Evolutionary conservation across 2,113 vertebrate species (phyloP), one percentile per base, ranked within the genome.

Genomic region (Pomatostomus ruficeps): DNA sequence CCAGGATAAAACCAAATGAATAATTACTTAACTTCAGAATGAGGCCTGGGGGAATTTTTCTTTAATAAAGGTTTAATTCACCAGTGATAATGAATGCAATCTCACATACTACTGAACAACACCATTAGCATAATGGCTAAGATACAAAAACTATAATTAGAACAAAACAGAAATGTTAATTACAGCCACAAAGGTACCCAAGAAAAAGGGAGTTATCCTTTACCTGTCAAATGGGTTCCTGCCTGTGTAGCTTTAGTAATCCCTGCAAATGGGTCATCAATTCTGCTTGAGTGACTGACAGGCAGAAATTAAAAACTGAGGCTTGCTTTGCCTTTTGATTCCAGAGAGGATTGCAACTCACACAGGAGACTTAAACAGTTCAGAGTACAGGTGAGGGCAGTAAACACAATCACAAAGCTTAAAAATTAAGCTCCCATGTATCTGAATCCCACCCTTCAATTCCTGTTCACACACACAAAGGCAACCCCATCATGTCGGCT

Each of bases 21-120:
- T 98, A 98, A 98, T 98, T 98, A 98, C 97, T 98, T 98, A 98
- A 98, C 97, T 98, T 96, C 96, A 98, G 97, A 98, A 98, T 98
- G 98, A 98, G 98, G 97, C 98, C 98, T 97, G 95, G 55, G 98
- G 98, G 98, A 98, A 97, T 98, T 98, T 98, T 98, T 98, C 98
- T 98, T 98, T 98, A 98, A 98, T 98, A 98, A 98, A 98, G 98
- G 97, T 98, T 98, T 98, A 98, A 98, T 98, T 98, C 98, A 98
- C 98, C 98, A 98, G 97, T 98, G 98, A 98, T 98, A 98, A 98
- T 98, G 98, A 98, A 98, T 98, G 98, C 98, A 98, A 98, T 98
- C 98, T 98, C 98, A 98, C 98, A 98, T 98, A 97, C 97, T 98
- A 98, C 97, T 97, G 97, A 98, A 98, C 98, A 98, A 98, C 96